Evolutionary conservation across 2,113 vertebrate genomes (phyloP), one percentile per base, ranked within the genome.

Genomic region (Actenoides lindsayi): DNA sequence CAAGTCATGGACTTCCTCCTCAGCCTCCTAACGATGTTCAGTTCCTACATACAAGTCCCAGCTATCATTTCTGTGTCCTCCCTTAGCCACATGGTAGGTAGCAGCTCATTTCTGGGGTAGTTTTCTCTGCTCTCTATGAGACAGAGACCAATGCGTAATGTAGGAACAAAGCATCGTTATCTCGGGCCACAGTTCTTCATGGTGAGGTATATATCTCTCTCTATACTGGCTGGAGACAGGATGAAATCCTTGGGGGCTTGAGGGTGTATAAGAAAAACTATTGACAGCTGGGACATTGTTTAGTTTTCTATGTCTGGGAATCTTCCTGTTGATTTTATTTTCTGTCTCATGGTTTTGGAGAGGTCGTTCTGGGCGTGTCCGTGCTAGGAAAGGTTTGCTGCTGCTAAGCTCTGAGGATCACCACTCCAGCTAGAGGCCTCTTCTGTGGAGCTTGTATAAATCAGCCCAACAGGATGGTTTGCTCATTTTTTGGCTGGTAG

Each of bases 1-100:
- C 98, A 99, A 97, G 64, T 97, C 90, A 96, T 98, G 53, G 98
- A 99, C 89, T 97, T 98, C 71, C 95, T 97, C n/a, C 94, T 98
- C 74, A 98, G 98, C 90, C 87, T 98, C 73, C 96, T 99, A 27
- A 98, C 98, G 2, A 69, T 98, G 89, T 97, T 98, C 97, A 97
- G 97, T 39, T 95, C 96, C 89, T 98, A 97, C 80, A 94, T 98
- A 16, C 97, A 98, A 86, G 88, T 98, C 59, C 98, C 98, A 1
- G 95, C 76, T 3, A 79, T 97, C 51, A 50, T 97, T 90, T 97
- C 94, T 4, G 44, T 97, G 33, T 60, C 87, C 53, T 97, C 96
- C 51, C 62, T 96, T 48, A 39, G 83, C 41, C 96, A 85, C 54
- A 3, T 10, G 19, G 98, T 98, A 82, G 89, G 98, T 98, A 70